A percentile compares a stretch with the other conserved stretches of the same genome.
Evolutionary conservation across 2,113 vertebrate genomes (phyloP).

Genomic region (Neolamprologus devosi): DNA sequence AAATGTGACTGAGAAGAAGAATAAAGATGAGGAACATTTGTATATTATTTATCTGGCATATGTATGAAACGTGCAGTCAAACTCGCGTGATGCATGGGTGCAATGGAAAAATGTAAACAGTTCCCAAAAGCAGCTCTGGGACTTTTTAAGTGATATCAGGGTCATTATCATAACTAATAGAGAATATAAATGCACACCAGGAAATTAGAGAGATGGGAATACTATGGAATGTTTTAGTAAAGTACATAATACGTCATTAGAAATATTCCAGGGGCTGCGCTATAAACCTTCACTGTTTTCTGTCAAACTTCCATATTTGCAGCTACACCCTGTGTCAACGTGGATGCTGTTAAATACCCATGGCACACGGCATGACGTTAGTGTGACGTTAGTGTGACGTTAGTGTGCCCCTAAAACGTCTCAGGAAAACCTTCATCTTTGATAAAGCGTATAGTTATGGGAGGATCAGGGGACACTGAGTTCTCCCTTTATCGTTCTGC

Average conservation of each 20-base stretch:
- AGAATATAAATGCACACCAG: not conserved
- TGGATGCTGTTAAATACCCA: not conserved
- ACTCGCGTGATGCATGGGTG: accelerated
- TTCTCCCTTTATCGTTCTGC: not conserved
- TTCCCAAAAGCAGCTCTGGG: not conserved
- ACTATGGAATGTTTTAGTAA: accelerated
- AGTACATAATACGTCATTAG: not conserved
- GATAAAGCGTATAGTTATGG: not conserved
- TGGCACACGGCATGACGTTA: not conserved
- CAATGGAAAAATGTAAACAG: not conserved
- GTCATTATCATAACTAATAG: not conserved
- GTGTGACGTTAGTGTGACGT: not conserved
- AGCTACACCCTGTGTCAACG: not conserved
- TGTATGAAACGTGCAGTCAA: not conserved
- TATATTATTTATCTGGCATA: not conserved
- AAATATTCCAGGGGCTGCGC: not conserved
- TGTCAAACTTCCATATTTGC: not conserved
- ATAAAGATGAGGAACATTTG: not conserved
- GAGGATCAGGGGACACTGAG: not conserved
- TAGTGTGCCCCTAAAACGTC: not conserved
- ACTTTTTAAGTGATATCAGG: not conserved
- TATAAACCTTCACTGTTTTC: not conserved
- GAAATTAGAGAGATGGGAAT: accelerated
- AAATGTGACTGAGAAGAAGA: not conserved
- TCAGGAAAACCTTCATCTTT: not conserved